Percentiles rank a stretch among this genome's conserved stretches.
Conservation (phyloP, 1,140 invertebrate genomes). For the Thaumetopoea pityocampa region DNA sequence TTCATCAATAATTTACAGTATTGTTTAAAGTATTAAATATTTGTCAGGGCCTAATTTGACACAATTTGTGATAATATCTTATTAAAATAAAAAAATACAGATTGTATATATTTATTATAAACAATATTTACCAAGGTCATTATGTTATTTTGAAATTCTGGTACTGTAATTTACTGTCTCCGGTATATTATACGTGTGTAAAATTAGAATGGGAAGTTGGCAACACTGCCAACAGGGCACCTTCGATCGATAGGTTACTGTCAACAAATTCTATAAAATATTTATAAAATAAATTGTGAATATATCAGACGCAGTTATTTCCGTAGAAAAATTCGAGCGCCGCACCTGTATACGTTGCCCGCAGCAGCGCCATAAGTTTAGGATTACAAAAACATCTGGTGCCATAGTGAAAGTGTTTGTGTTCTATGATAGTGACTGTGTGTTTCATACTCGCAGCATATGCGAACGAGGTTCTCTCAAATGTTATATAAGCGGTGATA, state of each 20-base stretch:
- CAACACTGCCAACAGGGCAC: slow-evolving; percentile 74
- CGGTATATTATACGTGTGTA: neutral
- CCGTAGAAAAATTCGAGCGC: neutral
- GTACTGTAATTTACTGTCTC: neutral
- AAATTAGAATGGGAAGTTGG: slow-evolving; percentile 42
- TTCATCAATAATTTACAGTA: no score
- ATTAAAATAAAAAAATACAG: no score
- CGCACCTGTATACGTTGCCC: neutral
- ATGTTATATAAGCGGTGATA: slow-evolving; percentile 69
- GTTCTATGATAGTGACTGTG: slow-evolving; percentile 65
- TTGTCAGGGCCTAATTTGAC: no score
- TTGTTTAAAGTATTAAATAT: no score
- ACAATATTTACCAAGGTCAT: no score
- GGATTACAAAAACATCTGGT: slow-evolving; percentile 12
- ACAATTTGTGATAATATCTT: no score
- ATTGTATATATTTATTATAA: no score
- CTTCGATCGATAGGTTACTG: slow-evolving; percentile 73
- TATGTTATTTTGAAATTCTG: neutral
- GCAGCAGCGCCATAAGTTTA: slow-evolving; percentile 1
- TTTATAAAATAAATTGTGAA: slow-evolving; percentile 36
- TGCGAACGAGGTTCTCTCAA: slow-evolving; percentile 45
- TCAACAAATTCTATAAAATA: slow-evolving; percentile 58
- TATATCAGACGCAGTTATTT: slow-evolving; percentile 19
- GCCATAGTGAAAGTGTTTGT: slow-evolving; percentile 61
- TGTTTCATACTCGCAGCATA: slow-evolving; percentile 55